Evolutionary conservation across 2,888 invertebrate species (phyloP).

Genomic region (Trissonchulus sp.): DNA sequence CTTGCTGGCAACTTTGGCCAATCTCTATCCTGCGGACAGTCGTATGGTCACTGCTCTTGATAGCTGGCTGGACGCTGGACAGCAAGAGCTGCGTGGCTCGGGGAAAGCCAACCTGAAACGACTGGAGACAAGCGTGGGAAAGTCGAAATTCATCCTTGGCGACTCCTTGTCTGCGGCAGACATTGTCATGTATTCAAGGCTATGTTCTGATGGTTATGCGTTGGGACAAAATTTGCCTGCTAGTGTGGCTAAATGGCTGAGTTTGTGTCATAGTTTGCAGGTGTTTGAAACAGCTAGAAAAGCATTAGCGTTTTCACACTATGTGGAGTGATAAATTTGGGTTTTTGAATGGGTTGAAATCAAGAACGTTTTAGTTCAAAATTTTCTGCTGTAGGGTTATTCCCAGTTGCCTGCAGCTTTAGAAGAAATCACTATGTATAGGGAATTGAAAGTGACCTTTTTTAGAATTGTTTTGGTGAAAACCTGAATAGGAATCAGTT

Average conservation of each 20-base stretch:
- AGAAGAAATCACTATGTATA: no score
- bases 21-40: neutral
- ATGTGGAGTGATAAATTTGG: no score
- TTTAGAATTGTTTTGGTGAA: no score
- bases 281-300: neutral
- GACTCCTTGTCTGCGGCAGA: neutral
- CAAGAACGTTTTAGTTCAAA: no score
- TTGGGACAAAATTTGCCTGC: neutral
- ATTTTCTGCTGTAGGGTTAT: no score
- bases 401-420: no score
- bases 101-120: neutral
- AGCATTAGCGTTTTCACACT: neutral
- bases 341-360: no score
- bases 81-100: neutral
- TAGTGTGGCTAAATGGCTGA: neutral
- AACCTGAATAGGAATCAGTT: no score
- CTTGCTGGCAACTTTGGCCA: neutral
- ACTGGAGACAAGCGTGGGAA: neutral
- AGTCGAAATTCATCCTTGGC: neutral
- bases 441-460: no score
- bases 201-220: neutral
- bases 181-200: neutral
- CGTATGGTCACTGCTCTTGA: neutral
- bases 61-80: neutral
- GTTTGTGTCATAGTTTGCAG: neutral